phyloP scores from a whole-genome alignment of 2,113 vertebrate species.

The Penelope pileata region DNA sequence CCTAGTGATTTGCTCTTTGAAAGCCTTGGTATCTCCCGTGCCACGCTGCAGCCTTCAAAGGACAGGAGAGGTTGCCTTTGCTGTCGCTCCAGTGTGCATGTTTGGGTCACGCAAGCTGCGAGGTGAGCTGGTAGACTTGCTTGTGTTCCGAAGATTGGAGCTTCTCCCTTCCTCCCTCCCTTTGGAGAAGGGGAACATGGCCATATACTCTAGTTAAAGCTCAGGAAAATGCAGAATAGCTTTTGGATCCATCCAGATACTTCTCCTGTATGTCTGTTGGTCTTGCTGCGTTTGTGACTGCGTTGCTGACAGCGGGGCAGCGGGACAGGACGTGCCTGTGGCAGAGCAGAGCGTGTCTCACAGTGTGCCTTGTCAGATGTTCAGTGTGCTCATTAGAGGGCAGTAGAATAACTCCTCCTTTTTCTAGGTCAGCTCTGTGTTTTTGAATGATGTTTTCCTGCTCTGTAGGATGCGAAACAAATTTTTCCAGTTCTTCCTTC shows the following conservation, averaged over 20 bases:
- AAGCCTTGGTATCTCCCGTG: background rate
- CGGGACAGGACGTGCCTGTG: background rate
- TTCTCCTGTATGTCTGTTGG: background rate
- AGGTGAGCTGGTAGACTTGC: background rate
- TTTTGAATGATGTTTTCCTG: slow-evolving; percentile 17
- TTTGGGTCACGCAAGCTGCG: background rate
- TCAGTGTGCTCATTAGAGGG: slow-evolving; percentile 61
- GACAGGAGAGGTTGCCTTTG: background rate
- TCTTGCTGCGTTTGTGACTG: background rate
- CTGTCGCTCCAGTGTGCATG: background rate
- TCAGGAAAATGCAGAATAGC: background rate
- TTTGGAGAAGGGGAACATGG: background rate
- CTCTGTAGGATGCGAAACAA: background rate
- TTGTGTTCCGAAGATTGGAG: background rate
- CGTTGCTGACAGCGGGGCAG: background rate
- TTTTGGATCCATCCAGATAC: background rate
- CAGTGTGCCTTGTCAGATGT: background rate
- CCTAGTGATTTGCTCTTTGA: background rate
- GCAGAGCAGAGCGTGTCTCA: background rate
- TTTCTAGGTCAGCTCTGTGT: slow-evolving; percentile 50
- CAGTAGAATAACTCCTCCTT: slow-evolving; percentile 54
- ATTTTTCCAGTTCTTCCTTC: slow-evolving; percentile 4
- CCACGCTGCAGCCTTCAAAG: background rate
- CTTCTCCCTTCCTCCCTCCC: background rate
- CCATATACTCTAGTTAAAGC: background rate